Conservation (phyloP, 2,888 invertebrate species). For the Latrodectus hesperus region DNA sequence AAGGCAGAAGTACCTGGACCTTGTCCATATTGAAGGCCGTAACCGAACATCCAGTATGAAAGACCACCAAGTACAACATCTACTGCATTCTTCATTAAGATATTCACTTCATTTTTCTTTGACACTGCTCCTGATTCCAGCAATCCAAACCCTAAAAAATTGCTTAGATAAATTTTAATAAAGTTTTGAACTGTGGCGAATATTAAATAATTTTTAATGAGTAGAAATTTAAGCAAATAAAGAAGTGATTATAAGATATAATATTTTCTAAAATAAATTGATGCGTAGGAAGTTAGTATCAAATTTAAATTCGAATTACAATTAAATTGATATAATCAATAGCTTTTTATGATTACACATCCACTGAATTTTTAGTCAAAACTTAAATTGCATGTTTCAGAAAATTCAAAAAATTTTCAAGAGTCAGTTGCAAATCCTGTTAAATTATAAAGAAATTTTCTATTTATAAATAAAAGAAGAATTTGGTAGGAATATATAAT, state of each 20-base stretch:
- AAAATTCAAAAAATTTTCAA: no score
- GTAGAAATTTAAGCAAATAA: neutral
- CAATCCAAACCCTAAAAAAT: constrained; percentile 70
- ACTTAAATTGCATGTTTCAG: no score
- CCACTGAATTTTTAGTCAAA: no score
- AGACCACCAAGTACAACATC: constrained; percentile 71
- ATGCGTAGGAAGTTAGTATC: neutral
- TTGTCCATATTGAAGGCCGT: constrained; percentile 72
- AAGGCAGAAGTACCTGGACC: constrained; percentile 74
- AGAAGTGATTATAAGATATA: neutral
- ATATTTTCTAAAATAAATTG: neutral
- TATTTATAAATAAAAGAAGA: no score
- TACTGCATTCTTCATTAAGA: constrained; percentile 71
- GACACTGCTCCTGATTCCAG: constrained; percentile 71
- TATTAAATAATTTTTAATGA: neutral
- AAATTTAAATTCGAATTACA: no score
- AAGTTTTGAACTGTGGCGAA: neutral
- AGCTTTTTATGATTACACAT: no score
- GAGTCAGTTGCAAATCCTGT: no score
- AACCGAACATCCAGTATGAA: constrained; percentile 71
- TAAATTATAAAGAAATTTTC: no score
- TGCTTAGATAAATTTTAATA: neutral
- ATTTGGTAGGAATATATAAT: no score
- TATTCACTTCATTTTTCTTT: constrained; percentile 71
- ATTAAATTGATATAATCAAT: no score